Base-by-base conservation (phyloP, 2,888 invertebrate genomes). In the Dryobota labecula region DNA sequence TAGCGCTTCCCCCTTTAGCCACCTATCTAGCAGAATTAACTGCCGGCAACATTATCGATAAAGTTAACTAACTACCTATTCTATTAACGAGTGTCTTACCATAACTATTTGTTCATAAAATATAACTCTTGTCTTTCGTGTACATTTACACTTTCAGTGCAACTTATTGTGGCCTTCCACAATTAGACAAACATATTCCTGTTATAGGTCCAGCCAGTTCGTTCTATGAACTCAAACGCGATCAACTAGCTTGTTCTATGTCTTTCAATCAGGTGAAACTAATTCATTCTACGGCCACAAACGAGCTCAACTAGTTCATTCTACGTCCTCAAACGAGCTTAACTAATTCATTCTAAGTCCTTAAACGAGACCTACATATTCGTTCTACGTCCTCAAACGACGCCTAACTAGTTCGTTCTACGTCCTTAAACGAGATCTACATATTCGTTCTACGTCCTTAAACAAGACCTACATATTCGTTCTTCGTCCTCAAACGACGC, bases 11-110 rank as follows among this genome's bases (percentile, higher is more conserved):
- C n/a, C n/a, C n/a, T n/a, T n/a, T n/a, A n/a, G 30, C 18, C 13
- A 33, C 7, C 2, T 54, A 54, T 64, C 13, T 41, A 27, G n/a
- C 2, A 47, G 47, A 45, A 75, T 75, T 47, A 41, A 65, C 27
- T 33, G 27, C 18, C 13, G 13, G 33, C 27, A 33, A 27, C n/a
- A 20, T 27, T n/a, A 41, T n/a, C 73, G 49, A 62, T 43, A 51
- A 30, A 18, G 18, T 73, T 11, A 36, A 71, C 6, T 41, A 41
- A 15, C 30, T 38, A 15, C 13, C 8, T 54, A 53, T 69, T 68
- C 15, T 36, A 36, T 68, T 69, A 69, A 69, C 41, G 3, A 13
- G 38, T 30, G 3, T 15, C 20, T 36, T 47, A 13, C 13, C 2
- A 49, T 27, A 36, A 43, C 2, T 27, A 18, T 36, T 47, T 71